Conservation (phyloP, 2,797 vertebrate genomes). For the Schizopygopsis malacanthus region DNA sequence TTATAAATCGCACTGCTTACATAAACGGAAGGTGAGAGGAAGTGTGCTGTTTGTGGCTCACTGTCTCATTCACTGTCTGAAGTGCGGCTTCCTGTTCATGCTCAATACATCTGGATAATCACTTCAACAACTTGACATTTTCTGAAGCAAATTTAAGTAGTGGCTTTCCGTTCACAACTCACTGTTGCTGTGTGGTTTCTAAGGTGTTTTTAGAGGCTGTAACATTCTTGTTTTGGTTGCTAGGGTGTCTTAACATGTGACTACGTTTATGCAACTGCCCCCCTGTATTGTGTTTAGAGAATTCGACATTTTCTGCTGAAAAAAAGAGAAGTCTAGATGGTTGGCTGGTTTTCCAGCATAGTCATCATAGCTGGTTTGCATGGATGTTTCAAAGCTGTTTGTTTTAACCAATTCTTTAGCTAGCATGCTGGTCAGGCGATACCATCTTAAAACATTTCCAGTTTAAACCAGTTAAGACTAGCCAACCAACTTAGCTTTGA, state of each 20-base stretch:
- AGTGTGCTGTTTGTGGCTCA: constrained; percentile 44
- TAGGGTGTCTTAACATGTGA: not conserved
- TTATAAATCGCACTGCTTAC: constrained; percentile 47
- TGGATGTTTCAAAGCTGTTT: not conserved
- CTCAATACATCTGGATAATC: not conserved
- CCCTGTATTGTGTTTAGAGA: not conserved
- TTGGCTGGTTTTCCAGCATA: not conserved
- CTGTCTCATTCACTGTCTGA: constrained; percentile 24
- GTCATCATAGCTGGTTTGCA: not conserved
- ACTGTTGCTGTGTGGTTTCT: not conserved
- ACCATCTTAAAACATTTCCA: not conserved
- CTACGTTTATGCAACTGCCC: not conserved
- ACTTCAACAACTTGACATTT: not conserved
- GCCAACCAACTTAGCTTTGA: too few species aligned
- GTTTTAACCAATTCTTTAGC: not conserved
- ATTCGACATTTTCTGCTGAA: not conserved
- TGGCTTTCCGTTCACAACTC: not conserved
- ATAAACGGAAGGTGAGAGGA: constrained; percentile 60
- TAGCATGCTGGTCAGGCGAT: not conserved
- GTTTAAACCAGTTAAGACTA: not conserved
- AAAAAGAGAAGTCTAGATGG: not conserved
- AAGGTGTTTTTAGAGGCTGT: not conserved
- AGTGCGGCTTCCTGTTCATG: constrained; percentile 49
- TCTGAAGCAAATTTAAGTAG: not conserved
- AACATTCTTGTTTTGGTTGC: not conserved